Conservation (phyloP, 2,797 vertebrate species). For the Pangasius krempfi region DNA sequence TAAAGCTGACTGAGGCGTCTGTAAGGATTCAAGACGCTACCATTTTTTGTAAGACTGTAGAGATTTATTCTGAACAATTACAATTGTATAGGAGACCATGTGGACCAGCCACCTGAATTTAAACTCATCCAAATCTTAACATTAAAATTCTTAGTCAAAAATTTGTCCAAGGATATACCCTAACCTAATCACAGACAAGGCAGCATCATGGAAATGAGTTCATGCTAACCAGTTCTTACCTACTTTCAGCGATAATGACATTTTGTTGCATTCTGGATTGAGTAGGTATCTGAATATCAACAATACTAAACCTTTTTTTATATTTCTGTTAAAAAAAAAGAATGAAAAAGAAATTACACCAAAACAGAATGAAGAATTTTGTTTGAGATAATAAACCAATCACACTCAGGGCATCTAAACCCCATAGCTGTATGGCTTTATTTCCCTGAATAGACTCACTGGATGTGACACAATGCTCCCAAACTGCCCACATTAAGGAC, state of each 20-base stretch:
- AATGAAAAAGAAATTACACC: too few species aligned
- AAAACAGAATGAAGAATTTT: not conserved
- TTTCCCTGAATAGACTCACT: constrained; percentile 15
- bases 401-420: not conserved
- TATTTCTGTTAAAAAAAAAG: not conserved
- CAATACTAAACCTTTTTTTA: not conserved
- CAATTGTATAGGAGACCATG: not conserved
- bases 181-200: not conserved
- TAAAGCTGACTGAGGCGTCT: not conserved
- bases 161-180: not conserved
- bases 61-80: not conserved
- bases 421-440: not conserved
- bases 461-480: constrained; percentile 15
- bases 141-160: not conserved
- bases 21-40: not conserved
- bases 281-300: not conserved
- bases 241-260: not conserved
- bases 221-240: not conserved
- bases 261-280: not conserved
- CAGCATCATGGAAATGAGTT: not conserved
- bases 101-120: not conserved
- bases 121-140: not conserved
- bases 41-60: not conserved
- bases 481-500: constrained; percentile 21
- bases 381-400: not conserved